Evolutionary conservation across 2,113 vertebrate genomes (phyloP), one percentile per base, ranked within the genome.

Genomic region (Mirza zaza): DNA sequence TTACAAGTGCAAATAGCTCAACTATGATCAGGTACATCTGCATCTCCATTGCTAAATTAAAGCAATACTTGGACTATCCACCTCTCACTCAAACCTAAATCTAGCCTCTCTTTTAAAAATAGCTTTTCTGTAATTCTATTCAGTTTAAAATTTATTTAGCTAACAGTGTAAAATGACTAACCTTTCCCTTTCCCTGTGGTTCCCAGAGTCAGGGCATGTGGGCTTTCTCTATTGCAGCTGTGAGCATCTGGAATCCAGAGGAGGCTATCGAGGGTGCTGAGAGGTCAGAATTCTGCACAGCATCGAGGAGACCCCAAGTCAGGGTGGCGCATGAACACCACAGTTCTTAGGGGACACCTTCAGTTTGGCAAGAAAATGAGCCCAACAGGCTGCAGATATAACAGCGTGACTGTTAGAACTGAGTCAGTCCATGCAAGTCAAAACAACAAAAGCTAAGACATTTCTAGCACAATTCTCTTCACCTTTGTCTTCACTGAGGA

Each of bases 1-100:
- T 98, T 96, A 81, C 55, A 61, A 86, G 50, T 67, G 32, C 70
- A 97, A 97, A 96, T 4, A 93, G 61, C 68, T 90, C 89, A 80
- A 81, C 52, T 95, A 93, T 97, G 95, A 91, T 76, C 32, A 95
- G 80, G 48, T 57, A 21, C n/a, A 68, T 93, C 93, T 96, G 76
- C 52, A 88, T 88, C 96, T 34, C 34, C 97, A 42, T 73, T 84
- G 6, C 68, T 96, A 92, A 88, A 88, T 76, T 92, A 89, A 95
- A 97, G 55, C 6, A 89, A 17, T 57, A 90, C 94, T 88, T 95
- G 65, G 34, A 93, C 55, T 83, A 70, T 73, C 39, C 48, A 89
- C 59, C 45, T 81, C 76, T n/a, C 48, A 82, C 48, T 82, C 57
- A 88, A 92, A 63, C 65, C 5, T 75, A 63, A 71, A 84, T 61